Percentiles rank a stretch among this genome's conserved stretches.
These are phyloP conservation scores for Contarinia nasturtii DNA, from an alignment of 1,140 invertebrate genomes.

Conservation along the genomic window DNA sequence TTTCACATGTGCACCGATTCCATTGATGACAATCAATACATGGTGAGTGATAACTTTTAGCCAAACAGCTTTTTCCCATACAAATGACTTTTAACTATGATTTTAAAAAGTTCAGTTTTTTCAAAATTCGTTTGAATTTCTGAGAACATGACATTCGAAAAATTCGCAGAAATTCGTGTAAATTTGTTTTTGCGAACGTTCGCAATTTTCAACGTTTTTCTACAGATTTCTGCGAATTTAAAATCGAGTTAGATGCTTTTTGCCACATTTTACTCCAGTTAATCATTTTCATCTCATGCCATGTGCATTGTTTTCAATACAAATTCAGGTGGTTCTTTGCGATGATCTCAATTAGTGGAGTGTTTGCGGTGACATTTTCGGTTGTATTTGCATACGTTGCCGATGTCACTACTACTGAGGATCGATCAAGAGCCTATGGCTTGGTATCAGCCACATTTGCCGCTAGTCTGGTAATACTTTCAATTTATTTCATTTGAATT, in stretches of 20 bases:
- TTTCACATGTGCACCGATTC: constrained; percentile 97
- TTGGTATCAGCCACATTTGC: constrained; percentile 97
- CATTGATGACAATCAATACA: constrained; percentile 95
- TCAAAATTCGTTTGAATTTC: too few relatives aligned
- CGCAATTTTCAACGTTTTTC: too few relatives aligned
- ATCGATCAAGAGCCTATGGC: constrained; percentile 90
- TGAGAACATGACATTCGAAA: too few relatives aligned
- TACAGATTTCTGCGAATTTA: too few relatives aligned
- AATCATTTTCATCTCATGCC: background rate
- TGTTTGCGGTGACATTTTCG: constrained; percentile 97
- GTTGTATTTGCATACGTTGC: constrained; percentile 99
- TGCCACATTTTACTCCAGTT: too few relatives aligned
- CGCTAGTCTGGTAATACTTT: constrained; percentile 64
- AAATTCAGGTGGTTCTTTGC: constrained; percentile 83
- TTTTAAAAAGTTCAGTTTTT: background rate
- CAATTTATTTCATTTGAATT: background rate
- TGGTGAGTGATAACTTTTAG: constrained; percentile 42
- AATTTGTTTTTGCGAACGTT: too few relatives aligned
- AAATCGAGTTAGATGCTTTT: too few relatives aligned
- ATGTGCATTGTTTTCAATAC: constrained; percentile 1
- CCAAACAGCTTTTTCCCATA: background rate
- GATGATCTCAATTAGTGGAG: constrained; percentile 95
- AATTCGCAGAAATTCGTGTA: too few relatives aligned
- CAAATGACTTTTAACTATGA: background rate
- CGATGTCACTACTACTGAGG: constrained; percentile 95